Base-by-base conservation (phyloP, 2,888 invertebrate species). In the Epirrita christyi region DNA sequence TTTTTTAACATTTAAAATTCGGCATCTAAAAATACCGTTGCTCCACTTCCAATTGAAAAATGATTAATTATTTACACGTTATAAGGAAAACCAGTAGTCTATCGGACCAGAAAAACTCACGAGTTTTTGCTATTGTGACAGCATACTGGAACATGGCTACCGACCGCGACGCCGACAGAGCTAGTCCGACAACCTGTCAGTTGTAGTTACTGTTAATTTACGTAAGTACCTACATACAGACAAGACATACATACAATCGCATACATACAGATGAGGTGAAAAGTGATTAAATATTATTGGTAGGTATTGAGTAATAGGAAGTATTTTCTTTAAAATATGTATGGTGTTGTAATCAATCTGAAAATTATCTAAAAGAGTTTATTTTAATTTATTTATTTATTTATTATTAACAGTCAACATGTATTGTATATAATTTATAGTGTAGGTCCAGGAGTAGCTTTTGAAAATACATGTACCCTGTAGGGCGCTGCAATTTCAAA, bases 111-210 rank as follows among this genome's bases (percentile, higher is more conserved):
- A 21, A 21, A 21, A 21, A 21, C 21, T 3, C 21, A 3, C 4
- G 21, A 21, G 21, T 32, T 32, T 32, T 32, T 21, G 6, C 10
- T 41, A 11, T 15, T 49, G 6, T 41, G 41, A 41, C 29, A 48
- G 48, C 38, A 28, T 10, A 28, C 29, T 15, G 41, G 34, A 52
- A 51, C 49, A 53, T 55, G 55, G 37, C 54, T 34, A 38, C 54
- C 13, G 64, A n/a, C n/a, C n/a, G n/a, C n/a, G n/a, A n/a, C n/a
- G n/a, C n/a, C n/a, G n/a, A 45, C 60, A 49, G 57, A 55, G 51
- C 69, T 74, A 78, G 74, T 75, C 68, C 37, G 78, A 76, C 76
- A 71, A 61, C 55, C 60, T 73, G 79, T 76, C 76, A 74, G 61
- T 66, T 59, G 50, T 68, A 42, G 64, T 64, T 63, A 70, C 55